These are phyloP conservation scores for Aphelenchoides avenae DNA, from an alignment of 1,140 invertebrate genomes.

Conservation along the genomic window DNA sequence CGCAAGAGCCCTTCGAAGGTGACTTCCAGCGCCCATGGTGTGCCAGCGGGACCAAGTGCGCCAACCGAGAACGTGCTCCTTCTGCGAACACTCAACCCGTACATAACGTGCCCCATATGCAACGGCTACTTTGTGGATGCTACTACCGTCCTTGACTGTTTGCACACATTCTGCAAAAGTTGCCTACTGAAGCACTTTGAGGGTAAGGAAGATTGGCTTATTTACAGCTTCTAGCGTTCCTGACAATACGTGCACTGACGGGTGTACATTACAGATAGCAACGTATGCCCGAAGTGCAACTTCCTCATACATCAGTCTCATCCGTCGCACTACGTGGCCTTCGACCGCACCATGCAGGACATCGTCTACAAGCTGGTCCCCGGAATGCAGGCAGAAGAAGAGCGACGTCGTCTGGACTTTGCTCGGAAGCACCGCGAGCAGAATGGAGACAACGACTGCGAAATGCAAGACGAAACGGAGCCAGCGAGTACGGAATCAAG, in stretches of 20 bases:
- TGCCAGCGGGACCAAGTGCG: too few relatives aligned
- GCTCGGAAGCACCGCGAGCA: slow-evolving; percentile 17
- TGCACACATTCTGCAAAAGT: slow-evolving; percentile 64
- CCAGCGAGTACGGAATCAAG: too few relatives aligned
- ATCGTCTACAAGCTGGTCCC: slow-evolving; percentile 61
- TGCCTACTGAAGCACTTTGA: slow-evolving; percentile 63
- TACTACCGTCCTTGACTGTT: slow-evolving; percentile 63
- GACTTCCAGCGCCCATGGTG: too few relatives aligned
- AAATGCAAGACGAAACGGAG: slow-evolving; percentile 2
- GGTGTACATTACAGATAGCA: slow-evolving; percentile 47
- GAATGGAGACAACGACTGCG: slow-evolving; percentile 14
- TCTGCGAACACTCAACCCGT: slow-evolving; percentile 53
- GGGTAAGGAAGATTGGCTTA: slow-evolving; percentile 11
- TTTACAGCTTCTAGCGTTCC: too few relatives aligned
- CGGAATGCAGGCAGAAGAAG: slow-evolving; percentile 53
- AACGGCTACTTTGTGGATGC: slow-evolving; percentile 63
- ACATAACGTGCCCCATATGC: slow-evolving; percentile 61
- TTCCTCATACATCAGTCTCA: slow-evolving; percentile 63
- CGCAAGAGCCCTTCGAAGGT: too few relatives aligned
- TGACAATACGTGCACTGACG: too few relatives aligned
- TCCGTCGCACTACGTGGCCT: slow-evolving; percentile 59
- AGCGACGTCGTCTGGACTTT: slow-evolving; percentile 33
- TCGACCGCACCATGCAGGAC: slow-evolving; percentile 60
- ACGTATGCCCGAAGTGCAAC: slow-evolving; percentile 62
- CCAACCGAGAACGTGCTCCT: too few relatives aligned